A percentile compares a stretch with the other conserved stretches of the same genome.
Conservation (phyloP, 2,113 vertebrate species). For the Hemiprocne comata region DNA sequence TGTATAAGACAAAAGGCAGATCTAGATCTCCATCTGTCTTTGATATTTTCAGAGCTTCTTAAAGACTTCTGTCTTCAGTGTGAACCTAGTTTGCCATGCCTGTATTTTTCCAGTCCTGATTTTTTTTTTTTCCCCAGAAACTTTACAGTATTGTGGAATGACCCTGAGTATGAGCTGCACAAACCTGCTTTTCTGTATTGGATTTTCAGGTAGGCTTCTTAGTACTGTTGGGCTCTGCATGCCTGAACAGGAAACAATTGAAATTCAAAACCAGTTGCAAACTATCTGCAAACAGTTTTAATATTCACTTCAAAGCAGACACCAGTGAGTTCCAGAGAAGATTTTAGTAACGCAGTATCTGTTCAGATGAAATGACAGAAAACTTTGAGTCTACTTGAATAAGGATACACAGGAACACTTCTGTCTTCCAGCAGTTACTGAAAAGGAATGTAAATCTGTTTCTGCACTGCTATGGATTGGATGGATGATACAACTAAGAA, state of each 20-base stretch:
- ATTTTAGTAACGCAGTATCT: background rate
- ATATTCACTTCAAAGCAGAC: background rate
- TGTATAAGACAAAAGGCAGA: background rate
- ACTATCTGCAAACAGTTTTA: background rate
- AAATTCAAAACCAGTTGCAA: background rate
- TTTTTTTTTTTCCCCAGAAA: background rate
- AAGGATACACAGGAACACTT: accelerated
- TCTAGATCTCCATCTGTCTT: background rate
- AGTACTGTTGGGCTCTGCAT: background rate
- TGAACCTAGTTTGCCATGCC: background rate
- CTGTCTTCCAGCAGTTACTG: background rate
- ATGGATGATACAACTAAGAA: background rate
- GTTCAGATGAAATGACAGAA: background rate
- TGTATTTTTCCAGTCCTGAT: background rate
- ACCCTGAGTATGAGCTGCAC: background rate
- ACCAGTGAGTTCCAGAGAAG: background rate
- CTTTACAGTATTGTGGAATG: background rate
- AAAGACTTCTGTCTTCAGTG: background rate
- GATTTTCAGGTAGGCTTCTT: background rate
- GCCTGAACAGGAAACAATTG: background rate
- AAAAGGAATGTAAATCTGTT: background rate
- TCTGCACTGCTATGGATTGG: background rate
- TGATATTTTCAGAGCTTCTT: background rate
- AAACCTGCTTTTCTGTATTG: background rate
- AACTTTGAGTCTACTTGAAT: background rate